Conservation (phyloP, 2,888 invertebrate species). For the Lasioglossum figueresi region DNA sequence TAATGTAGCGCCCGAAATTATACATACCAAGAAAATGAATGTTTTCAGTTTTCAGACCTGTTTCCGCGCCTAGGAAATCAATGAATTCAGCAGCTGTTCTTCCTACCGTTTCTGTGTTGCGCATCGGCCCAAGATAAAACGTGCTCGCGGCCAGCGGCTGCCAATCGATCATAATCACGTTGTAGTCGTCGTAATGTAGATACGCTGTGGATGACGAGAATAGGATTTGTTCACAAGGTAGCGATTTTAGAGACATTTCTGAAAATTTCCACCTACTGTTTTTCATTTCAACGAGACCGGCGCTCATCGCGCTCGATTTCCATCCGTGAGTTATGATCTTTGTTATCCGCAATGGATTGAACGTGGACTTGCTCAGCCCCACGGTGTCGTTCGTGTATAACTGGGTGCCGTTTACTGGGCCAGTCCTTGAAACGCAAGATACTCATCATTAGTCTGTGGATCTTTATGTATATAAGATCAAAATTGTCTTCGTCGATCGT, state of each 20-base stretch:
- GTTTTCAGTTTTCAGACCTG: slow-evolving; percentile 77
- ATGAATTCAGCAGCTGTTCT: slow-evolving; percentile 80
- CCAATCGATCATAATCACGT: slow-evolving; percentile 84
- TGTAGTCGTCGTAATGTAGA: slow-evolving; percentile 81
- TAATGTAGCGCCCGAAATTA: neutral
- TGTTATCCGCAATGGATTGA: slow-evolving; percentile 78
- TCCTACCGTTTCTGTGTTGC: slow-evolving; percentile 83
- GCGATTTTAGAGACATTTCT: neutral
- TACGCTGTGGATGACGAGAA: slow-evolving; percentile 73
- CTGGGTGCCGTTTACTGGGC: slow-evolving; percentile 74
- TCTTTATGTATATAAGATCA: neutral
- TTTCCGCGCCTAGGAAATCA: slow-evolving; percentile 79
- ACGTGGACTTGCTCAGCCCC: slow-evolving; percentile 72
- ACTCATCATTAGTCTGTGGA: neutral
- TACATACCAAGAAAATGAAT: slow-evolving; percentile 83
- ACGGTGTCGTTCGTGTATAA: slow-evolving; percentile 73
- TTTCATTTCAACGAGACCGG: slow-evolving; percentile 81
- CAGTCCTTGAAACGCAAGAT: slow-evolving; percentile 67
- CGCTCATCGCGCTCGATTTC: slow-evolving; percentile 83
- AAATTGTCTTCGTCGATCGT: no score
- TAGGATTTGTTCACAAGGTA: neutral
- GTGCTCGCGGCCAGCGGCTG: slow-evolving; percentile 82
- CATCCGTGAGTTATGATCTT: slow-evolving; percentile 85
- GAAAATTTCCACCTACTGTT: slow-evolving; percentile 74
- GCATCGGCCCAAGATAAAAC: slow-evolving; percentile 82